Base-by-base conservation (phyloP, 2,888 invertebrate species). In the Philereme transversata region DNA sequence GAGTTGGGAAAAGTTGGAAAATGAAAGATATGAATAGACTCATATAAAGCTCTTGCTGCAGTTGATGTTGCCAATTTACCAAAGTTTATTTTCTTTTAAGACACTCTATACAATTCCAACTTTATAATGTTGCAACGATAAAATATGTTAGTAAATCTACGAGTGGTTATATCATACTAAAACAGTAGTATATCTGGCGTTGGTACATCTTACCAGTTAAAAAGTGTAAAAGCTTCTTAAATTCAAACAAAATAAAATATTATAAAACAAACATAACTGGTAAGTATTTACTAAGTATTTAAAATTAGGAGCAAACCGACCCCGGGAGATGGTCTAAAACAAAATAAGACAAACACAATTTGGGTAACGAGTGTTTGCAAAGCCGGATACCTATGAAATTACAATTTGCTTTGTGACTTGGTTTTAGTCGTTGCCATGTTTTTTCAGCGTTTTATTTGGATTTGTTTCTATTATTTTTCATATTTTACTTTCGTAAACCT, bases 281-380 rank as follows among this genome's bases (percentile, higher is more conserved):
- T 38, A 47, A 58, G 69, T 68, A 66, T 70, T 68, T 65, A 60
- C 69, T 43, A 43, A 67, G 51, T 70, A 59, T 73, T 60, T 63
- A 57, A 65, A 72, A 69, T 70, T 71, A 73, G 72, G 69, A 71
- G 66, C 60, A 68, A 70, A 69, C 72, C 68, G 64, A 65, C 67
- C 70, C 69, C 69, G 68, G 55, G 63, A 70, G 73, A 72, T 70
- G 70, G 65, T 70, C 73, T 67, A 68, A 64, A 71, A 72, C 72
- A 71, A 78, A 81, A 79, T 76, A 82, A 81, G 73, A 79, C 80
- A 83, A 87, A 85, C 77, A 82, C 81, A 81, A 85, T 86, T 86
- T 82, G 73, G 75, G 76, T 83, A 84, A 85, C 76, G 80, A 82
- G 77, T 82, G 76, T 84, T 85, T 83, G 77, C 77, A 62, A 74